Evolutionary conservation across 2,888 invertebrate genomes (phyloP).

Genomic region (Scelioninae gen. 1): DNA sequence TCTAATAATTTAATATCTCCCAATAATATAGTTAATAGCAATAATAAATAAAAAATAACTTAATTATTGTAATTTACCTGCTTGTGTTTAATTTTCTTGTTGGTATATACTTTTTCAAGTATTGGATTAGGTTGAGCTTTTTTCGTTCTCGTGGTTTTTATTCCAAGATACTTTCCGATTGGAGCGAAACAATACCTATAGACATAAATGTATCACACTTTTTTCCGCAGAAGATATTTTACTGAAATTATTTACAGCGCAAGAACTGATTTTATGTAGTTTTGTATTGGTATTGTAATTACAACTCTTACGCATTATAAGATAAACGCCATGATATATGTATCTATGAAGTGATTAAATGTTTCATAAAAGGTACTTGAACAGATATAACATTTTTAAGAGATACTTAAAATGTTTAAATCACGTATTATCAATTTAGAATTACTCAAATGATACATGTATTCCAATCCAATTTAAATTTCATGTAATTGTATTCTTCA

Average conservation of each 20-base stretch:
- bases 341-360: slow-evolving; percentile 24
- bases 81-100: slow-evolving; percentile 90
- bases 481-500: too few relatives aligned
- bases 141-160: slow-evolving; percentile 91
- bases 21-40: neutral
- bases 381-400: too few relatives aligned
- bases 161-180: slow-evolving; percentile 91
- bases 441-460: too few relatives aligned
- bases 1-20: slow-evolving; percentile 8
- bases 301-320: slow-evolving; percentile 10
- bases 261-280: neutral
- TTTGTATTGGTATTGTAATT: neutral
- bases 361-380: neutral
- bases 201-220: slow-evolving; percentile 27
- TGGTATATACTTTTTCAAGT: slow-evolving; percentile 91
- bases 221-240: too few relatives aligned
- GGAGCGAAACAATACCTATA: slow-evolving; percentile 92
- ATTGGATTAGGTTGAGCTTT: slow-evolving; percentile 89
- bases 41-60: neutral
- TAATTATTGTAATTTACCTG: slow-evolving; percentile 86
- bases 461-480: too few relatives aligned
- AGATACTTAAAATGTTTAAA: too few relatives aligned
- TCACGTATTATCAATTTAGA: too few relatives aligned
- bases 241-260: too few relatives aligned
- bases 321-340: slow-evolving; percentile 32